phyloP scores from a whole-genome alignment of 2,888 invertebrate genomes.

The Molorchus minor region DNA sequence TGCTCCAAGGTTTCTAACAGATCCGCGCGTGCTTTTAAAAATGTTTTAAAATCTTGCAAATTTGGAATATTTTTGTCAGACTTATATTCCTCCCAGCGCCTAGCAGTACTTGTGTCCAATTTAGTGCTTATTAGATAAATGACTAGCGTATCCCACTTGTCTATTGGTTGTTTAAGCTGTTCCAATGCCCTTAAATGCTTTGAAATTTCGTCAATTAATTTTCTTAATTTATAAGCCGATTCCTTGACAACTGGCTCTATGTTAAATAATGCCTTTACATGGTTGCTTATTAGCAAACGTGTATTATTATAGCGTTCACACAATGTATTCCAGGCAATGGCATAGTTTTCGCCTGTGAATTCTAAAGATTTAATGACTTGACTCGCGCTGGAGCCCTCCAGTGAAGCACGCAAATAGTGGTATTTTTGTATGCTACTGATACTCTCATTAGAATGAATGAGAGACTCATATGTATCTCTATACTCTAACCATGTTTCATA shows the following conservation, averaged over 20 bases:
- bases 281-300: no score
- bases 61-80: slow-evolving; percentile 7
- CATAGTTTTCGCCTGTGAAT: no score
- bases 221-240: slow-evolving; percentile 9
- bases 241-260: slow-evolving; percentile 1
- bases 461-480: no score
- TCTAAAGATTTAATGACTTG: no score
- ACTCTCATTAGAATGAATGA: no score
- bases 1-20: slow-evolving; percentile 23
- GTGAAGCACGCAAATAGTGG: no score
- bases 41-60: slow-evolving; percentile 3
- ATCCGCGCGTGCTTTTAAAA: slow-evolving; percentile 9
- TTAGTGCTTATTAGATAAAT: slow-evolving; percentile 26
- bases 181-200: slow-evolving; percentile 30
- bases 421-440: no score
- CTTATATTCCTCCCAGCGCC: slow-evolving; percentile 31
- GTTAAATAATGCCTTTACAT: slow-evolving; percentile 20
- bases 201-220: slow-evolving; percentile 21
- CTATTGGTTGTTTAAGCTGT: slow-evolving; percentile 18
- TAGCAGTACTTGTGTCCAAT: slow-evolving; percentile 22
- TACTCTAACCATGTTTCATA: no score
- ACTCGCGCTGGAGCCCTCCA: no score
- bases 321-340: no score
- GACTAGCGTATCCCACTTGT: slow-evolving; percentile 21
- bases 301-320: no score